A percentile compares a stretch with the other conserved stretches of the same genome.
Conservation (phyloP, 2,888 invertebrate species). For the Torymus auratus region DNA sequence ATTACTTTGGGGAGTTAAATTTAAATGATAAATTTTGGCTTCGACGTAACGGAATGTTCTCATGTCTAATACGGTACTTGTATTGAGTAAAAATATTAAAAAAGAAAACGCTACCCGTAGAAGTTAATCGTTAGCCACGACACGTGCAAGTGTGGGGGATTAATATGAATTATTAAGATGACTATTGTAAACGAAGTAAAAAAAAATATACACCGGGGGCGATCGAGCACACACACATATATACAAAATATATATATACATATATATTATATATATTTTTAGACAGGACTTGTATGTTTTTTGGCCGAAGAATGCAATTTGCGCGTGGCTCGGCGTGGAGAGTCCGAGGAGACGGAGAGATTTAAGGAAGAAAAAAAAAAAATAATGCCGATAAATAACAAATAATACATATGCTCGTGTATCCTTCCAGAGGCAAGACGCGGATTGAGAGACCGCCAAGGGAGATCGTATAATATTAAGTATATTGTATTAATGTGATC, state of each 20-base stretch:
- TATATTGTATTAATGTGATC: slow-evolving; percentile 61
- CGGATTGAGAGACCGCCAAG: slow-evolving; percentile 59
- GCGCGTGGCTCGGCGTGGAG: slow-evolving; percentile 53
- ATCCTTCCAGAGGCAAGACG: slow-evolving; percentile 60
- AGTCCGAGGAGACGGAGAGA: slow-evolving; percentile 44
- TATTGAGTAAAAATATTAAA: slow-evolving; percentile 58
- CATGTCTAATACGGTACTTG: slow-evolving; percentile 40
- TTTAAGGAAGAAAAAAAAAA: slow-evolving; percentile 37
- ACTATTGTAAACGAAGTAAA: slow-evolving; percentile 54
- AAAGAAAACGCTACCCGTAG: slow-evolving; percentile 53
- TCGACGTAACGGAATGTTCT: slow-evolving; percentile 38
- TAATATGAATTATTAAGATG: slow-evolving; percentile 55
- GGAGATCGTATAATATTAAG: slow-evolving; percentile 60
- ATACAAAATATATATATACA: slow-evolving; percentile 59
- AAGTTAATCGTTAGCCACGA: slow-evolving; percentile 55
- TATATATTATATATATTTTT: slow-evolving; percentile 69
- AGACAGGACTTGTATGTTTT: slow-evolving; percentile 68
- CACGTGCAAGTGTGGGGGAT: slow-evolving; percentile 42
- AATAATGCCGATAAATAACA: slow-evolving; percentile 20
- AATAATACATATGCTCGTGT: slow-evolving; percentile 44
- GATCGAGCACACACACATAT: slow-evolving; percentile 62
- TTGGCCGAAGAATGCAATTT: slow-evolving; percentile 61
- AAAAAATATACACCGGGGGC: slow-evolving; percentile 59
- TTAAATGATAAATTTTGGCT: background rate
- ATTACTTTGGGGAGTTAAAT: no score